These are phyloP conservation scores for Pandemis corylana DNA, from an alignment of 2,888 invertebrate genomes.

Conservation along the genomic window DNA sequence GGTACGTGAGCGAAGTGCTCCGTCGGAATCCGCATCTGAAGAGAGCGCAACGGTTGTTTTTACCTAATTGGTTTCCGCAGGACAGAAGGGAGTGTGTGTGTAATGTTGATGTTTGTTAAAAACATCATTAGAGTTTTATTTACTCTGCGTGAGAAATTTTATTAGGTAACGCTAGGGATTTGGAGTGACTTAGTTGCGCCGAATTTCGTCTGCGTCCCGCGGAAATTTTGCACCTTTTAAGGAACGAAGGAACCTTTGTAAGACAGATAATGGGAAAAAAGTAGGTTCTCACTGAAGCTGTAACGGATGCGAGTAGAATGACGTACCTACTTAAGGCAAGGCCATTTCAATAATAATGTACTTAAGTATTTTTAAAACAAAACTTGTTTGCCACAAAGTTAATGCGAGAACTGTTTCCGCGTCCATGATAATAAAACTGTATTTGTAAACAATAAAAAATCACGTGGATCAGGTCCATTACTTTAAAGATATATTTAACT, in stretches of 20 bases:
- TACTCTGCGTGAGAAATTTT: too few species aligned
- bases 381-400: neutral
- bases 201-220: too few species aligned
- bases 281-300: neutral
- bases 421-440: neutral
- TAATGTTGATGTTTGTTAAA: too few species aligned
- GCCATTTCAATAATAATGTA: neutral
- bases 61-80: too few species aligned
- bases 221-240: too few species aligned
- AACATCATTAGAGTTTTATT: too few species aligned
- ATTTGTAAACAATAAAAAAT: conserved; percentile 28
- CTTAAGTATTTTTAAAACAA: neutral
- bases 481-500: neutral
- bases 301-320: neutral
- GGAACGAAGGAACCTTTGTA: too few species aligned
- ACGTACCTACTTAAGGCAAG: neutral
- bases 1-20: conserved; percentile 98
- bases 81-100: too few species aligned
- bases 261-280: too few species aligned
- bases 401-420: neutral
- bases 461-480: conserved; percentile 1
- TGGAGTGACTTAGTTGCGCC: too few species aligned
- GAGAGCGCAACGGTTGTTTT: neutral
- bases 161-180: too few species aligned
- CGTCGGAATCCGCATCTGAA: conserved; percentile 96